Evolutionary conservation across 2,888 invertebrate species (phyloP).

Genomic region (Norana najaformis): DNA sequence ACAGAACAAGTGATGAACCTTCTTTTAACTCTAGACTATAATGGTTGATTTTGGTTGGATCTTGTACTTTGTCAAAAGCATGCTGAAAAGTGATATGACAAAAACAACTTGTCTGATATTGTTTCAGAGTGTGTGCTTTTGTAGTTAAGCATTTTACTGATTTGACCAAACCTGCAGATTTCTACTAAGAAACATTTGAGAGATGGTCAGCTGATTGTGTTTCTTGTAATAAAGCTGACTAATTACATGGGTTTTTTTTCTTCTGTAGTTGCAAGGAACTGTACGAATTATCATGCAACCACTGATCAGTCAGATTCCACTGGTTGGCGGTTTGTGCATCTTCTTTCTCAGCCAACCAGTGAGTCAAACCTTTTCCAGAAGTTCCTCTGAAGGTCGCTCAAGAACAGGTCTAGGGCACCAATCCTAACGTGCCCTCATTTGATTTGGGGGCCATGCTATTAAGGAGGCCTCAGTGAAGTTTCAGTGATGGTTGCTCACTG

Average conservation of each 20-base stretch:
- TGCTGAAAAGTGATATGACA: too few relatives aligned
- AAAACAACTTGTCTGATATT: too few relatives aligned
- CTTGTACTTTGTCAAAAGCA: too few relatives aligned
- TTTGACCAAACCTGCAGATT: too few relatives aligned
- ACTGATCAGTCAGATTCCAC: slow-evolving; percentile 82
- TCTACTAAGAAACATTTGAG: too few relatives aligned
- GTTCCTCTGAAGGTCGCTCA: background rate
- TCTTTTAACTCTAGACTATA: too few relatives aligned
- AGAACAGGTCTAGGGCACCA: background rate
- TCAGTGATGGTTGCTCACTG: background rate
- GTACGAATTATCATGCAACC: slow-evolving; percentile 92
- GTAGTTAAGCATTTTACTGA: too few relatives aligned
- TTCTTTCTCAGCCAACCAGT: slow-evolving; percentile 94
- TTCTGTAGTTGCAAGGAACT: slow-evolving; percentile 82
- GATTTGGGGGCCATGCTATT: too few relatives aligned
- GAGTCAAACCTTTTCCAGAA: slow-evolving; percentile 47
- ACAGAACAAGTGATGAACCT: too few relatives aligned
- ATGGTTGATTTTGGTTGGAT: too few relatives aligned
- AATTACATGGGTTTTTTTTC: background rate
- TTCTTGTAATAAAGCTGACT: background rate
- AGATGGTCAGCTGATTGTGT: background rate
- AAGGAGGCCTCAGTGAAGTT: background rate
- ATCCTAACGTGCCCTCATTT: background rate
- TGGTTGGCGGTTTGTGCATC: slow-evolving; percentile 91
- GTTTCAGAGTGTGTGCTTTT: too few relatives aligned